Evolutionary conservation across 2,888 invertebrate genomes (phyloP).

Genomic region (Magallana nippona): DNA sequence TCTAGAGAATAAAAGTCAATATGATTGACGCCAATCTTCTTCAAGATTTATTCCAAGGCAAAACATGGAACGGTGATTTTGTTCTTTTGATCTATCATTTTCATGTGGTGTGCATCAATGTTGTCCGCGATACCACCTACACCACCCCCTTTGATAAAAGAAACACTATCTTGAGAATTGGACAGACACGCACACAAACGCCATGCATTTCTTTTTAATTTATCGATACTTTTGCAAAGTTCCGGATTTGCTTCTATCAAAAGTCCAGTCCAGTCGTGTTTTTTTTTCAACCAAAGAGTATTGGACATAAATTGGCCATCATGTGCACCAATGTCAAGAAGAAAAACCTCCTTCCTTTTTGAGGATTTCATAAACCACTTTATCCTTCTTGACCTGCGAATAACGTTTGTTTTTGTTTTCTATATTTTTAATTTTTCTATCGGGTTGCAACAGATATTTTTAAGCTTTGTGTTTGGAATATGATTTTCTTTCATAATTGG

Average conservation of each 20-base stretch:
- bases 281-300: constrained; percentile 29
- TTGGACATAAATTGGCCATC: constrained; percentile 28
- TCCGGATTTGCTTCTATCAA: constrained; percentile 35
- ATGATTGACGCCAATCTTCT: not conserved
- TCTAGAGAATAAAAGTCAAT: constrained; percentile 39
- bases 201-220: constrained; percentile 34
- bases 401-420: constrained; percentile 21
- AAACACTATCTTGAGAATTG: not conserved
- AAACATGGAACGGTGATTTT: constrained; percentile 35
- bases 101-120: constrained; percentile 21
- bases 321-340: constrained; percentile 33
- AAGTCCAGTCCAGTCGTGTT: constrained; percentile 34
- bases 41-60: constrained; percentile 4
- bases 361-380: constrained; percentile 8
- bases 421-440: not conserved
- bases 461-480: not conserved
- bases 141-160: constrained; percentile 32
- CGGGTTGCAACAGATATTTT: constrained; percentile 38
- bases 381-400: constrained; percentile 21
- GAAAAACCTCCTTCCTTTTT: constrained; percentile 15
- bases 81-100: not conserved
- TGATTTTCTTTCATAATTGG: not conserved
- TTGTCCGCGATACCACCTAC: constrained; percentile 17
- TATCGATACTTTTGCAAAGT: constrained; percentile 25
- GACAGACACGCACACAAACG: constrained; percentile 28